Percentiles rank a stretch among this genome's conserved stretches.
These are phyloP conservation scores for Leptopilina syphax DNA, from an alignment of 2,888 invertebrate genomes.

Conservation along the genomic window DNA sequence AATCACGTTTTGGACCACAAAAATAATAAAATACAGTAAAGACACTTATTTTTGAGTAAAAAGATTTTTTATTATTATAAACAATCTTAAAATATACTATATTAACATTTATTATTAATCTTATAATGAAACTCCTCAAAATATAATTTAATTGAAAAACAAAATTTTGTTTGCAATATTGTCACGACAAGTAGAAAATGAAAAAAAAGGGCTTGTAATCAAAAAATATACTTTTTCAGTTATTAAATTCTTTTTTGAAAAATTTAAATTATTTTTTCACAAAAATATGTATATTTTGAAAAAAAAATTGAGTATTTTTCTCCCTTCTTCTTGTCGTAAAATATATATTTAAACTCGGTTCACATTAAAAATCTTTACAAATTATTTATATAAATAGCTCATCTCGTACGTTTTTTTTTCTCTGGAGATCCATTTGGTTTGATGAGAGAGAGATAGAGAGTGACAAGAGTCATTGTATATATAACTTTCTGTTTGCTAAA, in stretches of 20 bases:
- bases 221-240: neutral
- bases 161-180: neutral
- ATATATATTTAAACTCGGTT: neutral
- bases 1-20: no score
- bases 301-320: slow-evolving; percentile 11
- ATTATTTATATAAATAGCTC: slow-evolving; percentile 26
- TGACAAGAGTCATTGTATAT: neutral
- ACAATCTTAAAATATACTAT: neutral
- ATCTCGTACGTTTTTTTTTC: neutral
- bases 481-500: slow-evolving; percentile 9
- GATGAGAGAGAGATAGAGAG: neutral
- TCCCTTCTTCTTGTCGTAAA: slow-evolving; percentile 12
- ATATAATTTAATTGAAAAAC: neutral
- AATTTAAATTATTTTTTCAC: neutral
- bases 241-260: neutral
- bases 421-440: slow-evolving; percentile 9
- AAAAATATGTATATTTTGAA: neutral
- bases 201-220: no score
- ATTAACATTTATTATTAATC: neutral
- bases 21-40: no score
- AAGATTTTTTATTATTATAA: neutral
- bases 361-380: slow-evolving; percentile 16
- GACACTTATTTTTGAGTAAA: neutral
- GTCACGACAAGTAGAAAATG: slow-evolving; percentile 8
- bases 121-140: neutral